A percentile compares a stretch with the other conserved stretches of the same genome.
Conservation (phyloP, 1,140 invertebrate species). For the Colletes gigas region DNA sequence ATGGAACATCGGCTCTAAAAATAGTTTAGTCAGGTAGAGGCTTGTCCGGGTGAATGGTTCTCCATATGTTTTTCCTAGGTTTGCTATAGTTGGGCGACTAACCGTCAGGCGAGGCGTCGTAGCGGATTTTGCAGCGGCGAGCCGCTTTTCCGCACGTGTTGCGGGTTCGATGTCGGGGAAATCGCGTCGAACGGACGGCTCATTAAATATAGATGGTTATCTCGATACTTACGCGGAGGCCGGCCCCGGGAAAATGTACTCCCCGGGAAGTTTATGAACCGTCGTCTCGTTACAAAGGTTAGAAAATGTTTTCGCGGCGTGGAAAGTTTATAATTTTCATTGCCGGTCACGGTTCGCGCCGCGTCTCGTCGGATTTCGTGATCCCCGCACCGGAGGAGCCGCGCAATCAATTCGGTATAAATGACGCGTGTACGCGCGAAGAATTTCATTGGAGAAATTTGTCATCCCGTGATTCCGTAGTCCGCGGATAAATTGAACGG, state of each 20-base stretch:
- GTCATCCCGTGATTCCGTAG: not conserved
- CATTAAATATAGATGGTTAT: slow-evolving; percentile 43
- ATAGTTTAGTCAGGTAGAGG: too few species aligned
- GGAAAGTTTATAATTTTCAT: slow-evolving; percentile 29
- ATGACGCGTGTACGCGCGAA: not conserved
- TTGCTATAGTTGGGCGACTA: too few species aligned
- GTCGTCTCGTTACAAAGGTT: slow-evolving; percentile 12
- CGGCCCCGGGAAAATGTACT: slow-evolving; percentile 20
- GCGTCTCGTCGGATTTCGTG: not conserved
- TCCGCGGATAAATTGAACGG: not conserved
- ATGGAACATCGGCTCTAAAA: too few species aligned
- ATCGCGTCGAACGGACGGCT: slow-evolving; percentile 24
- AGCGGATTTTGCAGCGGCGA: slow-evolving; percentile 27
- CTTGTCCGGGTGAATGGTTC: too few species aligned
- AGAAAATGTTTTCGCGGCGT: slow-evolving; percentile 8
- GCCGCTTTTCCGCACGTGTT: slow-evolving; percentile 47
- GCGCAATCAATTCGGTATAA: slow-evolving; percentile 4
- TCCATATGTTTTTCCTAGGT: too few species aligned
- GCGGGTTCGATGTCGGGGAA: slow-evolving; percentile 21
- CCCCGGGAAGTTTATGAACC: slow-evolving; percentile 15
- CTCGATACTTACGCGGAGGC: not conserved
- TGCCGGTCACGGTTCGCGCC: not conserved
- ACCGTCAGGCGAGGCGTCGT: too few species aligned
- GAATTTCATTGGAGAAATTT: slow-evolving; percentile 23
- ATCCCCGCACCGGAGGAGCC: too few species aligned